A percentile compares a stretch with the other conserved stretches of the same genome.
These are phyloP conservation scores for Pocillopora grandis DNA, from an alignment of 92 coral and sea anemone genomes.

Conservation along the genomic window DNA sequence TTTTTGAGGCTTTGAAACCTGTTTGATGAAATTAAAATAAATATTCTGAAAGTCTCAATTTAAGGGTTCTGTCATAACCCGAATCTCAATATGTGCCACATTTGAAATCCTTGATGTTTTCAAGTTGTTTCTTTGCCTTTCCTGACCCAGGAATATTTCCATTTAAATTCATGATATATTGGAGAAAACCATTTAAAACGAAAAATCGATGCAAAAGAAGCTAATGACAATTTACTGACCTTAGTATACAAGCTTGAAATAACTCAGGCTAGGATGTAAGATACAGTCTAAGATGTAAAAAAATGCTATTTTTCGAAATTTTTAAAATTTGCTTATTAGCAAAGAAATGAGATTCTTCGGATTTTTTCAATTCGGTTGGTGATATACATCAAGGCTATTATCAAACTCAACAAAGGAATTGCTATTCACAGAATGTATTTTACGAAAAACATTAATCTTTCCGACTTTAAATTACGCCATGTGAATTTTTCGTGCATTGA, in stretches of 20 bases:
- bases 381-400: conserved; percentile 1
- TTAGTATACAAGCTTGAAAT: neutral
- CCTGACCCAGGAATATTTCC: neutral
- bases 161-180: conserved; percentile 6
- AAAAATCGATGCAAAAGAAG: neutral
- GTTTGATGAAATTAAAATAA: neutral
- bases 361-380: neutral
- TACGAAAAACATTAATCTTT: neutral
- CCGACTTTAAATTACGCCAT: neutral
- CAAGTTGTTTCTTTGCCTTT: neutral
- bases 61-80: neutral
- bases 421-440: conserved; percentile 18
- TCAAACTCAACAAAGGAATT: neutral
- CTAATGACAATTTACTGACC: neutral
- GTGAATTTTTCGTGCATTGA: neutral
- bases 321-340: neutral
- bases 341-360: neutral
- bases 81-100: conserved; percentile 9
- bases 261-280: neutral
- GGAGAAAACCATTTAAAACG: neutral
- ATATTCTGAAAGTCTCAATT: neutral
- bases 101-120: neutral
- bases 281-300: neutral
- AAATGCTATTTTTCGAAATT: neutral
- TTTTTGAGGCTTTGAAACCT: neutral